Base-by-base conservation (phyloP, 37 sponge, comb jelly and placozoan genomes). In the Diacarnus erythraeanus region DNA sequence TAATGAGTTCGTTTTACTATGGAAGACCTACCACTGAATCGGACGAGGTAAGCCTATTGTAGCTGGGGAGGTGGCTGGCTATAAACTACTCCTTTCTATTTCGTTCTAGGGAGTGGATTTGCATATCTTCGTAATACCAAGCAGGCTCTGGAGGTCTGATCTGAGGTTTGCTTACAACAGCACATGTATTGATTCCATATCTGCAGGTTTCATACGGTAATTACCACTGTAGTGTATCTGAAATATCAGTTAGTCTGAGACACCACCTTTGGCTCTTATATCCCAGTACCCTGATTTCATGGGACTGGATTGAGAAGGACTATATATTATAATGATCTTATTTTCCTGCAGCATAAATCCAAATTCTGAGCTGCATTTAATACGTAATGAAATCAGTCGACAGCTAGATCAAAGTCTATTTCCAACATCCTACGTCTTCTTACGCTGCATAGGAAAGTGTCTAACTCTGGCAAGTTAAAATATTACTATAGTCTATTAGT, bases 161-260 rank as follows among this genome's bases (percentile, higher is more conserved):
- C 74, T 90, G 0, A 57, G 90, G 6, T 76, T 69, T n/a, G 77
- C 86, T 1, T 81, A 85, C 78, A 60, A 66, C 64, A 81, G 58
- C 57, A 58, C 66, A 0, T 90, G 86, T 60, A 15, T 71, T 15
- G 67, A 80, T 31, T 79, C 90, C 0, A 47, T 85, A 6, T 90
- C 90, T 22, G 76, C 77, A 18, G 90, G 90, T 30, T 90, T 89
- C 42, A 76, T 84, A 27, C 83, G 90, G 90, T 89, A 38, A 3
- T 47, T 6, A 47, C 6, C 10, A 47, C 12, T 15, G 51, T 12
- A 47, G 51, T 47, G 12, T 15, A 12, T 47, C 12, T 47, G 12
- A 6, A 47, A 47, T 47, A 6, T 47, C 51, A 47, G 12, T 12
- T 47, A 15, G 51, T 15, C 51, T 47, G 51, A n/a, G n/a, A n/a